These are phyloP conservation scores for Cheiracanthium punctorium DNA, from an alignment of 2,888 invertebrate genomes.

Conservation along the genomic window DNA sequence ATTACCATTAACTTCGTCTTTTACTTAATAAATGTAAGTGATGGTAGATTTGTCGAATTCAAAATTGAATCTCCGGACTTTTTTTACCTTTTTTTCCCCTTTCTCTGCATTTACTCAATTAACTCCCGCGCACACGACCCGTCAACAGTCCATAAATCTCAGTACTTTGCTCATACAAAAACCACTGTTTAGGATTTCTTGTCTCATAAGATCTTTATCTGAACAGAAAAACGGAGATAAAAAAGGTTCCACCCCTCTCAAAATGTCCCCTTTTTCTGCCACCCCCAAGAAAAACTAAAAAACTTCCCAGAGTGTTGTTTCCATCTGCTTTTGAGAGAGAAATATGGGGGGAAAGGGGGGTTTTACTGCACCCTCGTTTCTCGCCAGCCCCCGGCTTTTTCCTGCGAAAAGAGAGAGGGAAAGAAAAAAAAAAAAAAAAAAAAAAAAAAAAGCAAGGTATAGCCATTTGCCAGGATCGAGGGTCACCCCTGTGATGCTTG, in stretches of 20 bases:
- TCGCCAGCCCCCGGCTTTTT: background rate
- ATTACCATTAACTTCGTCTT: too few species aligned
- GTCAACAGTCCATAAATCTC: slow-evolving; percentile 52
- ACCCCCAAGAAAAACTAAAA: slow-evolving; percentile 42
- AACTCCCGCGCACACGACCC: background rate
- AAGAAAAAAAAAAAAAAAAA: background rate
- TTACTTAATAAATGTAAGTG: too few species aligned
- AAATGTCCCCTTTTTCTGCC: slow-evolving; percentile 2
- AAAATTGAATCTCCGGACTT: too few species aligned
- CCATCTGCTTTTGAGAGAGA: slow-evolving; percentile 56
- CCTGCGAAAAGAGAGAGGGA: background rate
- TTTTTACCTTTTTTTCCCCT: too few species aligned
- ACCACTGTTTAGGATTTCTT: slow-evolving; percentile 31
- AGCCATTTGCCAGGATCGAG: slow-evolving; percentile 30
- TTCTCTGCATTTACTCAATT: too few species aligned
- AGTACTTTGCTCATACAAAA: slow-evolving; percentile 2
- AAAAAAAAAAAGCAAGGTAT: background rate
- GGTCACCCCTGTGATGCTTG: background rate
- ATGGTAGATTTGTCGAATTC: too few species aligned
- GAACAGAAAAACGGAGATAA: slow-evolving; percentile 21
- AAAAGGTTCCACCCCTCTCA: background rate
- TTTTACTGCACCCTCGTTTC: background rate
- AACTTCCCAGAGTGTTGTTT: slow-evolving; percentile 41
- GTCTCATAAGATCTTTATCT: slow-evolving; percentile 42
- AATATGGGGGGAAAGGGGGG: background rate